phyloP scores from a whole-genome alignment of 92 coral and sea anemone species.

The Muricea muricata region DNA sequence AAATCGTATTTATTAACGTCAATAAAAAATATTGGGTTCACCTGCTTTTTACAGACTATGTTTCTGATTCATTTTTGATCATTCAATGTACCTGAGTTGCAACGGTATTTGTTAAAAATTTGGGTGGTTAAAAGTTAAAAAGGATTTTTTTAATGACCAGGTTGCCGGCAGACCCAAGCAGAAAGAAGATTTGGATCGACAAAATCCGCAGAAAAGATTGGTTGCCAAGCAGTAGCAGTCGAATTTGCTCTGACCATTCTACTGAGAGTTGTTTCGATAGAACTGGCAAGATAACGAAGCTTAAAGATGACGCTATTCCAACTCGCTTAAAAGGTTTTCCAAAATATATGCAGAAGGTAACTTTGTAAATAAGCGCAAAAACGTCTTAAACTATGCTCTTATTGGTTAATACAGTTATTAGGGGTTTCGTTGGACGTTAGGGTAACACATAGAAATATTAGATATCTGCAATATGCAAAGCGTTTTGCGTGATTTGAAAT shows the following conservation, averaged over 20 bases:
- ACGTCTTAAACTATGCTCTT: background rate
- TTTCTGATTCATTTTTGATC: background rate
- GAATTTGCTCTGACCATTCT: conserved; percentile 19
- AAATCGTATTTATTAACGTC: background rate
- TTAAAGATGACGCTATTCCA: conserved; percentile 16
- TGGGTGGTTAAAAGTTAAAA: background rate
- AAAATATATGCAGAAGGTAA: conserved; percentile 21
- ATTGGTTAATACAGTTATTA: background rate
- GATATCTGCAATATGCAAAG: background rate
- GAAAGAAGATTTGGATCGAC: background rate
- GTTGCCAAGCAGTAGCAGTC: conserved; percentile 24
- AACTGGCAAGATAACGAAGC: background rate
- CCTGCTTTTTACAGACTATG: background rate
- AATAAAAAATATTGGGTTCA: background rate
- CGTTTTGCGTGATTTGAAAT: background rate
- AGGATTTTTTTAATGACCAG: background rate
- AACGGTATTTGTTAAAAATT: background rate
- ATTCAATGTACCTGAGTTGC: no score
- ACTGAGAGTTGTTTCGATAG: conserved; percentile 11
- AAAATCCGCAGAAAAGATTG: conserved; percentile 8
- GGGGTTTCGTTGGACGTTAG: background rate
- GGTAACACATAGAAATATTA: no score
- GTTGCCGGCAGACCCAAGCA: conserved; percentile 12
- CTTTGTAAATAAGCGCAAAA: background rate
- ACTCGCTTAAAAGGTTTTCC: conserved; percentile 23